A percentile compares a stretch with the other conserved stretches of the same genome.
Evolutionary conservation across 2,888 invertebrate species (phyloP).

Genomic region (Drosophila leonis): DNA sequence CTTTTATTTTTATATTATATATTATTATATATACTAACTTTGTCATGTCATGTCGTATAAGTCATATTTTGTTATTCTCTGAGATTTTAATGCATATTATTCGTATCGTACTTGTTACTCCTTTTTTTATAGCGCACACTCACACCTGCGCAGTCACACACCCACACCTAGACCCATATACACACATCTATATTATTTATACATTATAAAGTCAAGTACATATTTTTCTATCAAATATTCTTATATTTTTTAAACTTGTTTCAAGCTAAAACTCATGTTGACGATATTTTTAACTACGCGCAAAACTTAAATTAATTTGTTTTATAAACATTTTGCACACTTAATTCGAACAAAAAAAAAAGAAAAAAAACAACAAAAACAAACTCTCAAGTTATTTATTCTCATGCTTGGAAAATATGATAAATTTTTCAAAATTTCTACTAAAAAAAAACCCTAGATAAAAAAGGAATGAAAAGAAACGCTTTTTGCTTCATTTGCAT

Average conservation of each 20-base stretch:
- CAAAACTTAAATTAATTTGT: constrained; percentile 76
- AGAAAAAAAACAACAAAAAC: constrained; percentile 40
- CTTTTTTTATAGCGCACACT: constrained; percentile 61
- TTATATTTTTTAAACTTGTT: constrained; percentile 62
- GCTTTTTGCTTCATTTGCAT: constrained; percentile 72
- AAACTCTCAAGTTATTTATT: constrained; percentile 67
- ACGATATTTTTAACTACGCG: constrained; percentile 60
- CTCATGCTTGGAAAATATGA: constrained; percentile 49
- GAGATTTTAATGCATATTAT: constrained; percentile 68
- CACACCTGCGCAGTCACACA: constrained; percentile 44
- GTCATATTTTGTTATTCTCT: constrained; percentile 70
- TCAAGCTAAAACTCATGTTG: constrained; percentile 57
- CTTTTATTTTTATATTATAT: constrained; percentile 46
- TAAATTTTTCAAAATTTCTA: constrained; percentile 62
- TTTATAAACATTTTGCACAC: constrained; percentile 54
- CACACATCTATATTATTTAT: constrained; percentile 59
- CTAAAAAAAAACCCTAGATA: constrained; percentile 35
- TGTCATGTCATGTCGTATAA: constrained; percentile 56
- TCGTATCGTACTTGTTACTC: constrained; percentile 43
- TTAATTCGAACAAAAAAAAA: constrained; percentile 57
- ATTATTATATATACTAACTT: constrained; percentile 36
- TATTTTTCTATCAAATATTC: constrained; percentile 65
- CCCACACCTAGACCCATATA: constrained; percentile 7
- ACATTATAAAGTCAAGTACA: constrained; percentile 59
- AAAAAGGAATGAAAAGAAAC: constrained; percentile 32